phyloP scores from a whole-genome alignment of 2,797 vertebrate genomes.

The Cyprinella venusta region DNA sequence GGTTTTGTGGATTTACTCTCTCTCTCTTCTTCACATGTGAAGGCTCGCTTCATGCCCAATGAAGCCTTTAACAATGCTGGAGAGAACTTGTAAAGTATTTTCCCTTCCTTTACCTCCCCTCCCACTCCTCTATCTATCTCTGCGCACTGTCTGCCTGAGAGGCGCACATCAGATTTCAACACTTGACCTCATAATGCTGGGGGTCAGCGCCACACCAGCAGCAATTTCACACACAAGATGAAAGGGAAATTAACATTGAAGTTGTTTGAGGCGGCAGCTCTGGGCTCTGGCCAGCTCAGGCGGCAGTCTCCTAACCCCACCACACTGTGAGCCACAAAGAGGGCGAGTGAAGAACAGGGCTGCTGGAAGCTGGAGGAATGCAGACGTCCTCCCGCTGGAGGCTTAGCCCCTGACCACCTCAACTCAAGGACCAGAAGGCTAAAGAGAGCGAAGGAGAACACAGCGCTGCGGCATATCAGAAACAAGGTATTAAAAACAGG shows the following conservation, averaged over 20 bases:
- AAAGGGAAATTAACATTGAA: constrained; percentile 70
- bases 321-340: constrained; percentile 62
- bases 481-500: constrained; percentile 46
- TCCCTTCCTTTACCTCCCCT: constrained; percentile 35
- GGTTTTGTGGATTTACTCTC: constrained; percentile 14
- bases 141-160: constrained; percentile 57
- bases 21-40: constrained; percentile 27
- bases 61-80: constrained; percentile 31
- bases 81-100: constrained; percentile 52
- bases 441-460: constrained; percentile 40
- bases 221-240: constrained; percentile 72
- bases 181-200: constrained; percentile 69
- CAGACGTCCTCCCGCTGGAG: constrained; percentile 57
- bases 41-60: constrained; percentile 20
- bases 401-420: constrained; percentile 50
- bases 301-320: constrained; percentile 50
- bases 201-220: constrained; percentile 66
- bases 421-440: constrained; percentile 42
- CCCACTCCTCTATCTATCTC: constrained; percentile 51
- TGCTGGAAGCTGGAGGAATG: constrained; percentile 60
- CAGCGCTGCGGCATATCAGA: constrained; percentile 22
- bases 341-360: constrained; percentile 40
- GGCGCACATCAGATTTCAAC: constrained; percentile 67
- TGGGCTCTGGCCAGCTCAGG: constrained; percentile 52
- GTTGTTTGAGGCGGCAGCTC: constrained; percentile 60